Conservation (phyloP, 2,113 vertebrate species). For the Gymnarchus niloticus region DNA sequence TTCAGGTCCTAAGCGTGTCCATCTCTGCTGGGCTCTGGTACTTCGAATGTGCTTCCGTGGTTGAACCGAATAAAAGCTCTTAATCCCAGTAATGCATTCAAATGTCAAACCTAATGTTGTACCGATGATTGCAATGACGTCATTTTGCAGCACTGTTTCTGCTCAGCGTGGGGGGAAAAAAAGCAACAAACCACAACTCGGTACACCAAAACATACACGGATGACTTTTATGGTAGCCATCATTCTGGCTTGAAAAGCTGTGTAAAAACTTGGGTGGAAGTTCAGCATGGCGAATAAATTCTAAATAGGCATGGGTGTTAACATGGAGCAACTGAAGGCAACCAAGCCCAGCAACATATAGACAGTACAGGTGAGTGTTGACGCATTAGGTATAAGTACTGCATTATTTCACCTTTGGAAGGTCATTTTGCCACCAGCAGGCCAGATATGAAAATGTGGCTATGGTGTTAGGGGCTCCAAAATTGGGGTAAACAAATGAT, state of each 20-base stretch:
- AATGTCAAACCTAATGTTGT: conserved; percentile 14
- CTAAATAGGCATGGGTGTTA: not conserved
- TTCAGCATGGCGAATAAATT: not conserved
- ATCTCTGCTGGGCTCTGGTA: not conserved
- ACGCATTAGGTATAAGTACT: not conserved
- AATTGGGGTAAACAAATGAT: not conserved
- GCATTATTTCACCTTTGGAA: not conserved
- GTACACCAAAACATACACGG: not conserved
- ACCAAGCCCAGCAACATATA: not conserved
- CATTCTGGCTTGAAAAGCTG: not conserved
- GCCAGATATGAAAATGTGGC: no score
- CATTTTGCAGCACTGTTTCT: not conserved
- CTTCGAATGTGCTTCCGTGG: not conserved
- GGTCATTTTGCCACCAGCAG: not conserved
- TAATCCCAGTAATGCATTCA: not conserved
- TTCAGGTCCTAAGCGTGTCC: not conserved
- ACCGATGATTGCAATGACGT: not conserved
- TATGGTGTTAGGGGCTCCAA: not conserved
- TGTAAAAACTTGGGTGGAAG: not conserved
- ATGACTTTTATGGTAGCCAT: not conserved
- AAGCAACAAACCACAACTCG: not conserved
- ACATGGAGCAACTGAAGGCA: not conserved
- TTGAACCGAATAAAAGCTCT: conserved; percentile 7
- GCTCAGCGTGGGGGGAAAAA: not conserved
- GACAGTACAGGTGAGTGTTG: not conserved